Evolutionary conservation across 2,888 invertebrate species (phyloP), one percentile per base, ranked within the genome.

Genomic region (Amphiduros pacificus): DNA sequence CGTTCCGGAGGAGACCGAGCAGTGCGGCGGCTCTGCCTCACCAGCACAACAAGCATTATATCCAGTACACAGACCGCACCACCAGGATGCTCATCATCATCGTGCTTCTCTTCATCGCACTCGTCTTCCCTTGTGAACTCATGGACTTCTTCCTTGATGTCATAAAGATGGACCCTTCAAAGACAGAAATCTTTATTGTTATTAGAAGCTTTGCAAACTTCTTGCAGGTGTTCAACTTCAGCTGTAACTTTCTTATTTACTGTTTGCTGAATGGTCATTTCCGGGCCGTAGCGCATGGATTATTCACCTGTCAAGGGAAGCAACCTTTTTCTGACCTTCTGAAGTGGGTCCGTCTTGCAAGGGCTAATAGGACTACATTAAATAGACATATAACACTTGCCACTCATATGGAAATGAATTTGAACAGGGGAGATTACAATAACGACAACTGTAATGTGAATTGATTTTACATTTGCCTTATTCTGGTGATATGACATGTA

Each of bases 41-140:
- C 53, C 4, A 4, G 31, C 20, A 20, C 20, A 1, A 1, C 5
- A 55, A 51, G 11, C 3, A 5, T 24, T 50, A 20, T n/a, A 31
- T n/a, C 17, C 59, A 2, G 17, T 11, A 26, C 44, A 49, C 27
- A 60, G n/a, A 62, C 51, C 55, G 67, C 1, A 75, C 79, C 2
- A 79, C 79, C 0, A 75, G 76, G 20, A 78, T 77, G 0, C 68
- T 79, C 17, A 74, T 79, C 22, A 73, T 76, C 0, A 75, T 79
- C 32, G 74, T 77, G 20, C 69, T 77, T 6, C 62, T 76, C 31
- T 79, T 78, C 64, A 71, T 79, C 1, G 69, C 77, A 32, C 69
- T 79, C 26, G 77, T 79, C 14, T 77, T 76, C 2, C 79, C 79
- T 2, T 75, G 75, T 28, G 78, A 79, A 65, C 68, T 79, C 14